Evolutionary conservation across 2,113 vertebrate species (phyloP), one percentile per base, ranked within the genome.

Genomic region (Nycticebus coucang): DNA sequence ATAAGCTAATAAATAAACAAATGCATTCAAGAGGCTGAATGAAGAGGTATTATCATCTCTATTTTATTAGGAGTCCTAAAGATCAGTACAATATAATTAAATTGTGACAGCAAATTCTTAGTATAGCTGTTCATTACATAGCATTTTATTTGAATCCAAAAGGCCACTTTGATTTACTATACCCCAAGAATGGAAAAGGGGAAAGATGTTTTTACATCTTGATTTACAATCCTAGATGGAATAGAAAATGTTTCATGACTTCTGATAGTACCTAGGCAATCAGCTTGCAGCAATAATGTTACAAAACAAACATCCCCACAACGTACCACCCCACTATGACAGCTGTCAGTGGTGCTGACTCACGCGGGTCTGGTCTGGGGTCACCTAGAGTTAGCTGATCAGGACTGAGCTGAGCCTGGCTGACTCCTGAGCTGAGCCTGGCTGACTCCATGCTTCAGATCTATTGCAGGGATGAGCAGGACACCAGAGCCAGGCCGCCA

Each of bases 21-120:
- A 59, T 80, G 57, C 93, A 60, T 92, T 92, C 19, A 94, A 35
- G n/a, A 81, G n/a, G n/a, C 55, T 72, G n/a, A 85, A 85, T 86
- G 62, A 72, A 95, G 24, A 91, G 45, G 19, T 85, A 85, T 88
- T 87, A 41, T 62, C 8, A 30, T 60, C n/a, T 82, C 28, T 26
- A 21, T 85, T 90, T 93, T n/a, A 33, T 78, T 85, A 95, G 81
- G 19, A 84, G 74, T 37, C 60, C 3, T n/a, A 21, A 78, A 68
- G 37, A 18, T 66, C 17, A 78, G 19, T 19, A 66, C 5, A 74
- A 6, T 62, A 14, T 41, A 85, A 90, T 90, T 86, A 59, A 84
- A 92, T 80, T 66, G 77, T 17, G 69, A 72, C 12, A 85, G 53
- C 35, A 90, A 79, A 28, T 28, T 75, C 60, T 57, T 35, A 72